These are phyloP conservation scores for Pocillopora verrucosa DNA, from an alignment of 64 coral and sea anemone species.

Conservation along the genomic window DNA sequence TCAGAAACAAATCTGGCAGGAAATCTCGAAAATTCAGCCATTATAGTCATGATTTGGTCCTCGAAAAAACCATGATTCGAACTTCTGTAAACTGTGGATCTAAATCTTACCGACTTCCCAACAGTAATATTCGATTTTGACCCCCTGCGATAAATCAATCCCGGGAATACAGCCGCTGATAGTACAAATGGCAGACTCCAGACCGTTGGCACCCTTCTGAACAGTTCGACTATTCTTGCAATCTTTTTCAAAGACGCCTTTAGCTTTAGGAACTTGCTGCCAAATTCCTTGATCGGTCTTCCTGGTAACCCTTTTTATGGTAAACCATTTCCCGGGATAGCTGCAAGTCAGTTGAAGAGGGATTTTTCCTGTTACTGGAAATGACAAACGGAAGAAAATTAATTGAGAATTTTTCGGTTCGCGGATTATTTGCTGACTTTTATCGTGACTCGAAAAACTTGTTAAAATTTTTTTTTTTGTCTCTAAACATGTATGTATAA, in stretches of 20 bases:
- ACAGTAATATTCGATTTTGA: constrained; percentile 19
- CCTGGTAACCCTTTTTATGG: not conserved
- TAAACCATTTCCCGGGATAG: constrained; percentile 14
- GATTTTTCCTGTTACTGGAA: not conserved
- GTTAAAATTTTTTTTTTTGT: too few relatives aligned
- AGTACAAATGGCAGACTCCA: not conserved
- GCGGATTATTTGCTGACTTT: too few relatives aligned
- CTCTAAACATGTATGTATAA: too few relatives aligned
- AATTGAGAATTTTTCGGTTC: not conserved
- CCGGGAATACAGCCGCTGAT: not conserved
- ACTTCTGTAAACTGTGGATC: not conserved
- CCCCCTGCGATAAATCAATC: not conserved
- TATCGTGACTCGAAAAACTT: too few relatives aligned
- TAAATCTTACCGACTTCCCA: constrained; percentile 15
- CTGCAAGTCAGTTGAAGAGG: not conserved
- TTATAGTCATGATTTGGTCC: too few relatives aligned
- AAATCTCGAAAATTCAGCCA: too few relatives aligned
- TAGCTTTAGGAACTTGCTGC: not conserved
- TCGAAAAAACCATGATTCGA: too few relatives aligned
- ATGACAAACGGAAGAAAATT: not conserved
- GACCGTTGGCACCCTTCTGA: not conserved
- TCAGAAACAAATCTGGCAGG: too few relatives aligned
- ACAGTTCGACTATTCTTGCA: not conserved
- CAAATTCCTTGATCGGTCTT: not conserved
- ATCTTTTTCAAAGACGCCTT: too few relatives aligned